These are phyloP conservation scores for Peromyscus polionotus DNA, from an alignment of 2,113 vertebrate genomes.

Conservation along the genomic window DNA sequence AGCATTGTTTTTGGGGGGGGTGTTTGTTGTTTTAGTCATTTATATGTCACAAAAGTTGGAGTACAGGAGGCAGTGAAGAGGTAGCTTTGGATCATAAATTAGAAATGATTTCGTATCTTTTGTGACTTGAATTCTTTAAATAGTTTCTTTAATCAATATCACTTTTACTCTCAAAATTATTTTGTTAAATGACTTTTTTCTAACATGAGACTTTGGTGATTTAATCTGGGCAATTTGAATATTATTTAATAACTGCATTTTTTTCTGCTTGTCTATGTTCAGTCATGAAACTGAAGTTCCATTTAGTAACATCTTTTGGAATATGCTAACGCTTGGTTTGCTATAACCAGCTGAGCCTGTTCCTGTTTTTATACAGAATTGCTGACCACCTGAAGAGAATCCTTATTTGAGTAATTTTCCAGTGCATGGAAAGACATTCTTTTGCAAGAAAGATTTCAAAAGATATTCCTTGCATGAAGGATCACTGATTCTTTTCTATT, in stretches of 20 bases:
- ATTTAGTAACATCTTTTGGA: neutral
- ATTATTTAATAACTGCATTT: neutral
- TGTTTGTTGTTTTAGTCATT: neutral
- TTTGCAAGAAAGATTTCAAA: conserved; percentile 61
- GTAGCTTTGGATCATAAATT: neutral
- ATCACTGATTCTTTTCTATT: neutral
- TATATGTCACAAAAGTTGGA: neutral
- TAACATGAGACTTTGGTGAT: neutral
- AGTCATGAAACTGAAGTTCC: neutral
- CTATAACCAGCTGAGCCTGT: neutral
- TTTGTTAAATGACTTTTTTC: neutral
- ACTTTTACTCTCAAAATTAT: neutral
- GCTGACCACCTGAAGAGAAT: neutral
- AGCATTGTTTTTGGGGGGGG: no score
- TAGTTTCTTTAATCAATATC: conserved; percentile 20
- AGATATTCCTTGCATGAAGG: neutral
- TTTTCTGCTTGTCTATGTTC: neutral
- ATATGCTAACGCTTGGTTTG: neutral
- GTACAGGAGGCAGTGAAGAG: neutral
- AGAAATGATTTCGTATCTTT: conserved; percentile 28
- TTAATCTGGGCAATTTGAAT: neutral
- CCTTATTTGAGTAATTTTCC: conserved; percentile 58
- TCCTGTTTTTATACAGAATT: conserved; percentile 40
- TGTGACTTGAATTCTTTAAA: neutral
- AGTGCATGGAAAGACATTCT: neutral